phyloP scores from a whole-genome alignment of 2,113 vertebrate species.

The Tragelaphus scriptus region DNA sequence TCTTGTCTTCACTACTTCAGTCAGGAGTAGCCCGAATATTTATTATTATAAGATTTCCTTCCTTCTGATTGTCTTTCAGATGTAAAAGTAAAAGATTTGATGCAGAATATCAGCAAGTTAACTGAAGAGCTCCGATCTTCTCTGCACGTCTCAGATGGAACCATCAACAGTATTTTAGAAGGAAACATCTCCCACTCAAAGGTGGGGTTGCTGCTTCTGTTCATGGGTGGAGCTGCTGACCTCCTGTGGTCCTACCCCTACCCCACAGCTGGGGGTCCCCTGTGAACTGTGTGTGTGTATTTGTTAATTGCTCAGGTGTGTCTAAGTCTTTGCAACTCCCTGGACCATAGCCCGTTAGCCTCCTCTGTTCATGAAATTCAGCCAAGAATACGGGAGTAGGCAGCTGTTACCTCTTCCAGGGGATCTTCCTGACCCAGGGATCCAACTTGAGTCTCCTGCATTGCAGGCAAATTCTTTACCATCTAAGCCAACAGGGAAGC shows the following conservation, averaged over 20 bases:
- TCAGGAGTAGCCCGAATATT: neutral
- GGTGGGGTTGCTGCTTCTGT: conserved; percentile 41
- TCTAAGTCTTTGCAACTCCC: no score
- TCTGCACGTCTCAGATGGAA: conserved; percentile 68
- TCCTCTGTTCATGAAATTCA: no score
- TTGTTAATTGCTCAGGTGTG: neutral
- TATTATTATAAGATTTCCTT: neutral
- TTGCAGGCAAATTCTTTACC: neutral
- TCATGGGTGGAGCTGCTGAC: no score
- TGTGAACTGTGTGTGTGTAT: neutral
- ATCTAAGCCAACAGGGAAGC: neutral
- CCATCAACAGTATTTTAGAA: conserved; percentile 65
- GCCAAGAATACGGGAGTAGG: no score
- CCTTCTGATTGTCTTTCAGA: conserved; percentile 56
- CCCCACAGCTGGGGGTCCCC: rapidly evolving
- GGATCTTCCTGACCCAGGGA: no score
- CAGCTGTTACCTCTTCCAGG: no score
- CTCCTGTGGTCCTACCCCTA: rapidly evolving
- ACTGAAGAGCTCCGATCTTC: conserved; percentile 58
- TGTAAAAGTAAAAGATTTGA: conserved; percentile 69
- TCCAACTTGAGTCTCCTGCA: neutral
- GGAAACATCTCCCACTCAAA: conserved; percentile 63
- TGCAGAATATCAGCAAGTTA: conserved; percentile 65
- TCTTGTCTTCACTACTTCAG: neutral
- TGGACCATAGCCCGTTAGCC: no score